Conservation (phyloP, 1,140 invertebrate genomes). For the Drosophila persimilis region DNA sequence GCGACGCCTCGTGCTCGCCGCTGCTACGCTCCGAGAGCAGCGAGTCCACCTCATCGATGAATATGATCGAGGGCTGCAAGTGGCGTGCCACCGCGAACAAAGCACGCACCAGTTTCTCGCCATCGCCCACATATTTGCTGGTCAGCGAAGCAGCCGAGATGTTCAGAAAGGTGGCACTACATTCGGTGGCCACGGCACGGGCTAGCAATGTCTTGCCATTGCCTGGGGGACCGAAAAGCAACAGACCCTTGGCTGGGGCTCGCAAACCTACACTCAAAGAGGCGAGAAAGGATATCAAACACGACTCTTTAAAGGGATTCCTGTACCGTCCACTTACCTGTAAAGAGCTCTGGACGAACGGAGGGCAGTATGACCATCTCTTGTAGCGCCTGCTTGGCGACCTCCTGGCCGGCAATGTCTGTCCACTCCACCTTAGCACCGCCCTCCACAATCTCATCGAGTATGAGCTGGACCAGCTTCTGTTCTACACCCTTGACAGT, state of each 20-base stretch:
- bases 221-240: constrained; percentile 96
- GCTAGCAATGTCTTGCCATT: constrained; percentile 95
- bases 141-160: constrained; percentile 98
- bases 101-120: constrained; percentile 98
- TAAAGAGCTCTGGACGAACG: constrained; percentile 97
- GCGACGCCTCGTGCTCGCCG: constrained; percentile 97
- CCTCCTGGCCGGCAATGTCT: constrained; percentile 95
- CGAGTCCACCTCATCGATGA: constrained; percentile 99
- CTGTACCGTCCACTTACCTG: constrained; percentile 86
- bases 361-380: constrained; percentile 99
- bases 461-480: constrained; percentile 92
- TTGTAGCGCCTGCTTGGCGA: constrained; percentile 97
- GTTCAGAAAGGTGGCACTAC: constrained; percentile 97
- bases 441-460: constrained; percentile 90
- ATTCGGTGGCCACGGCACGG: constrained; percentile 95
- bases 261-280: constrained; percentile 56
- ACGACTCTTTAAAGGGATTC: not conserved
- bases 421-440: constrained; percentile 94
- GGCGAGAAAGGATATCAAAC: not conserved
- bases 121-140: constrained; percentile 99
- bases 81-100: constrained; percentile 97
- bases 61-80: constrained; percentile 96
- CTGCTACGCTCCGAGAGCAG: constrained; percentile 94
- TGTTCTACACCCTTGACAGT: constrained; percentile 91
- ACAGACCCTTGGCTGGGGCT: constrained; percentile 94